phyloP scores from a whole-genome alignment of 1,140 invertebrate genomes.

The Diachasmimorpha longicaudata region DNA sequence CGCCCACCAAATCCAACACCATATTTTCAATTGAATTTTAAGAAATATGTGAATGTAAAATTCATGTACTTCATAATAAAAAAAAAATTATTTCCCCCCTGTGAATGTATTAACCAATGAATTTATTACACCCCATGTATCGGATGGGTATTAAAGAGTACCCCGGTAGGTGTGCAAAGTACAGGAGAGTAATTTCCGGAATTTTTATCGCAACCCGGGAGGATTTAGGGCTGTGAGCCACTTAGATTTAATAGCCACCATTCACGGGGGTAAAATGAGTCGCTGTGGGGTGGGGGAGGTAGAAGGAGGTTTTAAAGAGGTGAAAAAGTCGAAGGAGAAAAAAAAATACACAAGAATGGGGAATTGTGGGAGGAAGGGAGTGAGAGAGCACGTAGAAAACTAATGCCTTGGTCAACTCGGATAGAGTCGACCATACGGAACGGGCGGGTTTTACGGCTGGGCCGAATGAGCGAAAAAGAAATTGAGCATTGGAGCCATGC shows the following conservation, averaged over 20 bases:
- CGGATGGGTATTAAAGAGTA: conserved; percentile 1
- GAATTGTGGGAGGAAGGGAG: neutral
- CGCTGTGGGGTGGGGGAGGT: neutral
- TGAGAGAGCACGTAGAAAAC: neutral
- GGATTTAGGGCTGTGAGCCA: conserved; percentile 58
- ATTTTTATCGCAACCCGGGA: conserved; percentile 54
- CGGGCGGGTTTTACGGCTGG: neutral
- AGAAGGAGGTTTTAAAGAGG: neutral
- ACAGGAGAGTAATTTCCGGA: conserved; percentile 52
- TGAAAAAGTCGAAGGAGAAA: neutral
- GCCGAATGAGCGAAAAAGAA: no score
- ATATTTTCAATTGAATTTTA: neutral
- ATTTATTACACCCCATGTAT: neutral
- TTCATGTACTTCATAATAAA: neutral
- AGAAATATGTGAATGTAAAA: neutral
- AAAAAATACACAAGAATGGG: neutral
- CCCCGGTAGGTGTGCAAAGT: neutral
- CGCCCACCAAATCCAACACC: no score
- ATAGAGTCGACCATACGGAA: neutral
- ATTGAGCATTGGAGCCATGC: no score
- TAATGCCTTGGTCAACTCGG: neutral
- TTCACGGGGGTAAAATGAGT: conserved; percentile 11
- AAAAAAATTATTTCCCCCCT: neutral
- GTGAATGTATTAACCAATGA: neutral
- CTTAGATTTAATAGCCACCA: conserved; percentile 58